Percentiles rank a stretch among this genome's conserved stretches.
phyloP scores from a whole-genome alignment of 2,797 vertebrate species.

The Ciconia nigra region DNA sequence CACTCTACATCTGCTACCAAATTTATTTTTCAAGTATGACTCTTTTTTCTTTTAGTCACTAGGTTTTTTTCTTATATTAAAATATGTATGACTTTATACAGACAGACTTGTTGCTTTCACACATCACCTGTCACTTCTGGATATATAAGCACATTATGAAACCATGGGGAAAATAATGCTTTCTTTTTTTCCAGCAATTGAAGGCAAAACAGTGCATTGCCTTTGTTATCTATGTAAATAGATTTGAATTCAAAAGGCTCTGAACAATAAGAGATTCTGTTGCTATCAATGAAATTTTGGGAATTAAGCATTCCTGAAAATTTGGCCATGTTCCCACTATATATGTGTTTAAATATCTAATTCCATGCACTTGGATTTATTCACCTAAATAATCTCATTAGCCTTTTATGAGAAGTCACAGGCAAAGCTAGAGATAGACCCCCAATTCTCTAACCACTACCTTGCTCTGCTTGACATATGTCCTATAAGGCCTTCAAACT shows the following conservation, averaged over 20 bases:
- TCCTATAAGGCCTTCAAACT: background rate
- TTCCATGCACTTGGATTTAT: background rate
- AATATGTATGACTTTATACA: background rate
- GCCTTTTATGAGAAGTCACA: background rate
- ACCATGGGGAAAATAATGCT: background rate
- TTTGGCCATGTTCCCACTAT: background rate
- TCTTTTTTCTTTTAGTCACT: background rate
- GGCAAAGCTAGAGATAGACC: background rate
- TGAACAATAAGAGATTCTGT: background rate
- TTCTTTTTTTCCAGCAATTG: background rate
- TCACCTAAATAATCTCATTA: background rate
- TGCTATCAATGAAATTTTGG: background rate
- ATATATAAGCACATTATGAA: background rate
- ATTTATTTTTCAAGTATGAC: background rate
- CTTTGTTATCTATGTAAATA: background rate
- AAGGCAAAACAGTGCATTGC: background rate
- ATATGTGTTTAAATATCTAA: background rate
- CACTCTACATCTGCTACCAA: background rate
- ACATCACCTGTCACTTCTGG: background rate
- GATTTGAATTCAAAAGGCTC: background rate
- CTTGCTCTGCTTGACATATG: background rate
- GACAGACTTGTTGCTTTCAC: slow-evolving; percentile 1
- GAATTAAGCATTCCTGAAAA: background rate
- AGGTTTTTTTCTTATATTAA: background rate
- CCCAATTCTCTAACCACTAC: background rate